Percentiles rank a stretch among this genome's conserved stretches.
phyloP scores from a whole-genome alignment of 2,113 vertebrate species.

The Arothron firmamentum region DNA sequence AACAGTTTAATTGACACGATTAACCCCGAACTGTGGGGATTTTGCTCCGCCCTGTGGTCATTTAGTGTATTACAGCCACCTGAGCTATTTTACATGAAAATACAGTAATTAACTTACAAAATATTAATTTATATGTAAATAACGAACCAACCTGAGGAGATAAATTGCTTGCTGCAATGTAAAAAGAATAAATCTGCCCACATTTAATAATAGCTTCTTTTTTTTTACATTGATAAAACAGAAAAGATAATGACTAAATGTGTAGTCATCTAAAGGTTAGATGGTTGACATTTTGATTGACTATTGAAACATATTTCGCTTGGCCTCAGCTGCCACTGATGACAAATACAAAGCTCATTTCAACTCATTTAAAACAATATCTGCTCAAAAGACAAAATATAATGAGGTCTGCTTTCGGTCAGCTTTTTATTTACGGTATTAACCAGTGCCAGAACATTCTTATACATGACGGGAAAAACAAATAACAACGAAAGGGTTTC shows the following conservation, averaged over 20 bases:
- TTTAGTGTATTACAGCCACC: background rate
- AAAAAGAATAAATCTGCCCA: too few relatives aligned
- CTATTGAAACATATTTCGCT: background rate
- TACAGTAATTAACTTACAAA: background rate
- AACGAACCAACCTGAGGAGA: too few relatives aligned
- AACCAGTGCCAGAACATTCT: background rate
- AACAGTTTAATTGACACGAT: conserved; percentile 16
- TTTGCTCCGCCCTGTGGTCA: conserved; percentile 1
- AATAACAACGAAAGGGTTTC: background rate
- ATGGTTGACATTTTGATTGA: too few relatives aligned
- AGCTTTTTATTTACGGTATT: background rate
- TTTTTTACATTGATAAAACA: too few relatives aligned
- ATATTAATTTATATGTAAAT: too few relatives aligned
- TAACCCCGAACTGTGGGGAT: background rate
- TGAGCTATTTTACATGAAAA: background rate
- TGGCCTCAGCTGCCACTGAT: background rate
- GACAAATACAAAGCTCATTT: background rate
- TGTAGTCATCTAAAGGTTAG: too few relatives aligned
- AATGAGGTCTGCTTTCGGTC: background rate
- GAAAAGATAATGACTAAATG: too few relatives aligned
- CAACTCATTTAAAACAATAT: background rate
- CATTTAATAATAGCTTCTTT: too few relatives aligned
- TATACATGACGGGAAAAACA: background rate
- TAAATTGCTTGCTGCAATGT: too few relatives aligned
- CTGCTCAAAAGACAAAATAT: background rate